Conservation (phyloP, 2,113 vertebrate species). For the Trichechus manatus region DNA sequence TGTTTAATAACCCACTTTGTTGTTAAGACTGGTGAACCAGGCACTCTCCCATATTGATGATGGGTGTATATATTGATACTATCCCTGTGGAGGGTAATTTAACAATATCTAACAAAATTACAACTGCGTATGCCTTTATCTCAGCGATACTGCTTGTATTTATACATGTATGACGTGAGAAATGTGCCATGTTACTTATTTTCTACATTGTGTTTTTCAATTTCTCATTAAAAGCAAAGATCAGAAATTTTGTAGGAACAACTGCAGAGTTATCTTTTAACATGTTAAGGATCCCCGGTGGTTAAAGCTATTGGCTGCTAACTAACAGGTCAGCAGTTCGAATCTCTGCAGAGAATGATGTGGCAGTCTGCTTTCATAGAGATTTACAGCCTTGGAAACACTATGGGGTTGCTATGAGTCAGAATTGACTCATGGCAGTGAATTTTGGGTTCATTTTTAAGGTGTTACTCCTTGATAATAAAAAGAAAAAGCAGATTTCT, state of each 20-base stretch:
- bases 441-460: background rate
- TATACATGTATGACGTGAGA: background rate
- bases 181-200: background rate
- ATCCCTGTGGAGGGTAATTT: background rate
- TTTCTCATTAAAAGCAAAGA: constrained; percentile 1
- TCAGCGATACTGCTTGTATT: background rate
- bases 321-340: too few relatives aligned
- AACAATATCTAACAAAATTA: background rate
- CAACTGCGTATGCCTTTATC: background rate
- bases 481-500: background rate
- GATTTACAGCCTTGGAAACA: too few relatives aligned
- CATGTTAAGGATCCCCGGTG: background rate
- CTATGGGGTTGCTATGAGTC: too few relatives aligned
- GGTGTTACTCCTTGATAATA: background rate
- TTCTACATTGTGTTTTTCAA: background rate
- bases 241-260: background rate
- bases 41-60: background rate
- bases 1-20: background rate
- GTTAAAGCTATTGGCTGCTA: too few relatives aligned
- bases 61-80: background rate
- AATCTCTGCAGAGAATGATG: too few relatives aligned
- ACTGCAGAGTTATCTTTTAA: background rate
- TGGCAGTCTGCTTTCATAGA: too few relatives aligned
- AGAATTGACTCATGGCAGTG: too few relatives aligned
- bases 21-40: background rate